Evolutionary conservation across 2,797 vertebrate genomes (phyloP), one percentile per base, ranked within the genome.

Genomic region (Ceryle rudis): DNA sequence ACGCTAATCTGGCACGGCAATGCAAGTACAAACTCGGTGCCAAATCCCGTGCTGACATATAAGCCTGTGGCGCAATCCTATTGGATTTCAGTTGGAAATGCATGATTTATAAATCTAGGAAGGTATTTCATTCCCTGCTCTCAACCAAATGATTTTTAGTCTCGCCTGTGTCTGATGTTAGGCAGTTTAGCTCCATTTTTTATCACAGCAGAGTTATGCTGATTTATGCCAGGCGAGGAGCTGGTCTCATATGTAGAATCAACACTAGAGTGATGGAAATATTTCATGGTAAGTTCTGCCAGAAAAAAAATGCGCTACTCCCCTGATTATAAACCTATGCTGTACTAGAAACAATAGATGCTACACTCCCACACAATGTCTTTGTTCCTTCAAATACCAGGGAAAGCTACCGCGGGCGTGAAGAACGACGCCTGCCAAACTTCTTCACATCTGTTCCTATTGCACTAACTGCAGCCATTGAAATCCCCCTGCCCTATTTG

Each of bases 101-200:
- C 37, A 37, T 14, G n/a, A 35, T 77, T 14, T 37, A 67, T 19
- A 90, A 83, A 85, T 55, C 74, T 52, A 25, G 22, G 39, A 81
- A 90, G 70, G n/a, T 84, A 81, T 94, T 23, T 89, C 52, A 60
- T 5, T 15, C 37, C n/a, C 13, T 77, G 35, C 57, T 93, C 52
- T 92, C 86, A 91, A 54, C 28, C 44, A 73, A 93, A 89, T 64
- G 21, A 80, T 88, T 94, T 73, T 94, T 72, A 21, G 44, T 37
- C 51, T 51, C 46, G 62, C 79, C 62, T 62, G n/a, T 60, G 28
- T 22, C 58, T 61, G 37, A 12, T 42, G n/a, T 29, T 3, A 2
- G 69, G 46, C 65, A 75, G 74, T 70, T 93, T 42, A 93, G 52
- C 70, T 85, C 39, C 71, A 65, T 92, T 93, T 89, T 22, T 61